These are phyloP conservation scores for Drosophila siamana DNA, from an alignment of 2,888 invertebrate species.

Conservation along the genomic window DNA sequence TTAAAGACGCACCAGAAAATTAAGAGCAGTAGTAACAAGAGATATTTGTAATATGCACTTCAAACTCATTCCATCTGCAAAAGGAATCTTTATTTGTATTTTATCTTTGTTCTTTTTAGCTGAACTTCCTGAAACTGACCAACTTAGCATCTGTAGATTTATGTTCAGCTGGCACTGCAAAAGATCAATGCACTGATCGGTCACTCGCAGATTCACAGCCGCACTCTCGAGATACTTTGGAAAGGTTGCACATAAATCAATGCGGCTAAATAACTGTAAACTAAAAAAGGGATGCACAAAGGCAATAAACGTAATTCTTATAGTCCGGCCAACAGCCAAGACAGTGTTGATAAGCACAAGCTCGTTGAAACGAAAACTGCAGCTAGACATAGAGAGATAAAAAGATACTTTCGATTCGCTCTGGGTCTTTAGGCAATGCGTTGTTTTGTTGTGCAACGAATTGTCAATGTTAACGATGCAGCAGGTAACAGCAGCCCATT, in stretches of 20 bases:
- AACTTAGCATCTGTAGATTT: neutral
- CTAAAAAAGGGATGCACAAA: conserved; percentile 26
- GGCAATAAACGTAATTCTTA: conserved; percentile 42
- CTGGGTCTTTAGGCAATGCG: conserved; percentile 6
- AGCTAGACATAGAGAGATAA: conserved; percentile 29
- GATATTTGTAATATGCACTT: too few species aligned
- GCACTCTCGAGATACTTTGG: conserved; percentile 31
- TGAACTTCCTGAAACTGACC: neutral
- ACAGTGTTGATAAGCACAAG: conserved; percentile 42
- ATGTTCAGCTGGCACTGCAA: neutral
- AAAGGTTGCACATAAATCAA: conserved; percentile 49
- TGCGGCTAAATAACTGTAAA: conserved; percentile 42
- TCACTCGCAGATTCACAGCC: conserved; percentile 3
- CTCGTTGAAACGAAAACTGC: conserved; percentile 1
- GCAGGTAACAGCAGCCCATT: conserved; percentile 58
- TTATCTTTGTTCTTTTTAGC: neutral
- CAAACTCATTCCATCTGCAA: too few species aligned
- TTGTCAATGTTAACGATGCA: conserved; percentile 25
- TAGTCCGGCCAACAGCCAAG: conserved; percentile 21
- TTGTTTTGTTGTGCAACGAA: conserved; percentile 11
- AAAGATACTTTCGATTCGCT: conserved; percentile 37
- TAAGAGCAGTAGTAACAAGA: too few species aligned
- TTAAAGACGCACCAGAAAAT: too few species aligned
- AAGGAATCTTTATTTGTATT: neutral
- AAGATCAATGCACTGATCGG: conserved; percentile 6